phyloP scores from a whole-genome alignment of 2,113 vertebrate genomes.

The Stigmatopora argus region DNA sequence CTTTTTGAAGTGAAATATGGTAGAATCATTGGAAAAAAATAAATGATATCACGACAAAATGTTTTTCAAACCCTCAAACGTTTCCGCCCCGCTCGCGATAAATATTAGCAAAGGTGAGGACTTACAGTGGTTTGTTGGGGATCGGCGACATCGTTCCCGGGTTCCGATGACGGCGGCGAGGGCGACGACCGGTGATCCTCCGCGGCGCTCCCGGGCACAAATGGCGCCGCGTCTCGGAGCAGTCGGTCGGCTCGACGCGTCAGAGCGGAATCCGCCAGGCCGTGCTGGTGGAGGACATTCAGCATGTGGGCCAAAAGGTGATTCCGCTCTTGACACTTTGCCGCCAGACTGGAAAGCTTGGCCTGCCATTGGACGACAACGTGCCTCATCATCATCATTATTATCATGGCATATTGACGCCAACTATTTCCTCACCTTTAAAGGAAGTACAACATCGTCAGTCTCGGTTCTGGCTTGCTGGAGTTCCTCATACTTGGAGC shows the following conservation, averaged over 20 bases:
- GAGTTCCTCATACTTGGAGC: conserved; percentile 68
- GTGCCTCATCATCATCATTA: conserved; percentile 23
- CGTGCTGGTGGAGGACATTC: conserved; percentile 45
- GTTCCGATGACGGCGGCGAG: conserved; percentile 13
- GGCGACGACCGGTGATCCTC: not conserved
- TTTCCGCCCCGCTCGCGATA: too few species aligned
- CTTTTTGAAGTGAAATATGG: too few species aligned
- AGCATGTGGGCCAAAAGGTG: conserved; percentile 63
- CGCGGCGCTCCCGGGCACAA: conserved; percentile 12
- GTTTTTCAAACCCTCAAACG: too few species aligned
- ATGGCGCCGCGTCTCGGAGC: conserved; percentile 57
- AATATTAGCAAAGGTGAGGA: not conserved
- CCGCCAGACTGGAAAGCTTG: conserved; percentile 72
- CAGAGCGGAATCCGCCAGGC: conserved; percentile 43
- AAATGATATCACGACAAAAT: too few species aligned
- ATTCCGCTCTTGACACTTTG: conserved; percentile 78
- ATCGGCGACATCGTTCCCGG: conserved; percentile 1
- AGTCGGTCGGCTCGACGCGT: conserved; percentile 54
- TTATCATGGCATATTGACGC: conserved; percentile 6
- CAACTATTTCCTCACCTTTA: conserved; percentile 69
- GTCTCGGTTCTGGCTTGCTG: conserved; percentile 57
- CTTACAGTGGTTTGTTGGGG: not conserved
- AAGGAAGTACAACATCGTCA: conserved; percentile 56
- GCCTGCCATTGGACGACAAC: conserved; percentile 47
- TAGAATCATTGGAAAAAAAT: too few species aligned